Evolutionary conservation across 1,140 invertebrate species (phyloP).

Genomic region (Euura lappo): DNA sequence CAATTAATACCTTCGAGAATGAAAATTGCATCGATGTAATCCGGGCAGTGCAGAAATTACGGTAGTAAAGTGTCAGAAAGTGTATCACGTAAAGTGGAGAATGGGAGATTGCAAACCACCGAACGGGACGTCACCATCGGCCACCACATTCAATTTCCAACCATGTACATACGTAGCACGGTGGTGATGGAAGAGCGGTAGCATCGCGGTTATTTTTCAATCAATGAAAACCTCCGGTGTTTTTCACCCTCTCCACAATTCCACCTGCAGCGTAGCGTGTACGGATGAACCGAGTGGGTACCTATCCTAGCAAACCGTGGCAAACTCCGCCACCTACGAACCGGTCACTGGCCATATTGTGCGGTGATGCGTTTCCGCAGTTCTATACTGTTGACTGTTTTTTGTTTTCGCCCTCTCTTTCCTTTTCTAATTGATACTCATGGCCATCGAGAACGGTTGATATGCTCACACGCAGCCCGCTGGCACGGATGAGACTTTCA

Average conservation of each 20-base stretch:
- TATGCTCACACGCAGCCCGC: neutral
- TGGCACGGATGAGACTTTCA: neutral
- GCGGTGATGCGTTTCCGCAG: slow-evolving; percentile 3
- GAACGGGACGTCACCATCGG: neutral
- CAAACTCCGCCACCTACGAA: neutral
- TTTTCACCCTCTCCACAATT: neutral
- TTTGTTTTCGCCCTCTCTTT: neutral
- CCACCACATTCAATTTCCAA: neutral
- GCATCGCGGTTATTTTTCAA: neutral
- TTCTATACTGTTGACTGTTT: neutral
- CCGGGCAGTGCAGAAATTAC: too few relatives aligned
- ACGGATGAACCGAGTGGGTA: too few relatives aligned
- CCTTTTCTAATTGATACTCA: neutral
- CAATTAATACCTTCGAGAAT: too few relatives aligned
- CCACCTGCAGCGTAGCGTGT: too few relatives aligned
- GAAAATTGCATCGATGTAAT: too few relatives aligned
- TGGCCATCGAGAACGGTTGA: too few relatives aligned
- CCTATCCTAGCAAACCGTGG: too few relatives aligned
- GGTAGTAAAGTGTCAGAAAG: too few relatives aligned
- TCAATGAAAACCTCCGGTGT: slow-evolving; percentile 5
- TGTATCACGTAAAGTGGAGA: too few relatives aligned
- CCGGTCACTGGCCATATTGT: neutral
- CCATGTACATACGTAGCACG: neutral
- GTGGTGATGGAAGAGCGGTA: neutral
- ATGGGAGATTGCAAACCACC: neutral